phyloP scores from a whole-genome alignment of 2,797 vertebrate species.

The Potorous gilbertii region DNA sequence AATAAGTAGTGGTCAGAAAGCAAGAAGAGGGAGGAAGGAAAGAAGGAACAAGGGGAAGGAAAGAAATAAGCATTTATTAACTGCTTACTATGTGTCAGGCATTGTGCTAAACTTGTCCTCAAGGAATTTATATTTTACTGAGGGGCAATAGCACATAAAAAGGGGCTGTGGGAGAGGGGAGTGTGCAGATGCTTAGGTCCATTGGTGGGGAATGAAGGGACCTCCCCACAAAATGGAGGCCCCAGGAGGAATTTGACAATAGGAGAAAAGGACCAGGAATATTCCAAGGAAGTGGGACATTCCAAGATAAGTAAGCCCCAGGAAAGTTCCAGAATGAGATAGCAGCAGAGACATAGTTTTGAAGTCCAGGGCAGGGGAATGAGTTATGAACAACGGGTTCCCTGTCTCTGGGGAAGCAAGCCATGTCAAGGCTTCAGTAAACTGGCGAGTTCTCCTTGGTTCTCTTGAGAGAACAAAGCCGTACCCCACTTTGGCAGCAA shows the following conservation, averaged over 20 bases:
- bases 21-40: not conserved
- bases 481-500: not conserved
- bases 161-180: not conserved
- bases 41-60: not conserved
- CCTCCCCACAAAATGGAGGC: not conserved
- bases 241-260: not conserved
- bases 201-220: not conserved
- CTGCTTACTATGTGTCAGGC: not conserved
- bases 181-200: not conserved
- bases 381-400: not conserved
- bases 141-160: not conserved
- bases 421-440: not conserved
- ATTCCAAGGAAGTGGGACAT: not conserved
- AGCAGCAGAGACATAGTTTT: not conserved
- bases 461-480: not conserved
- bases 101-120: not conserved
- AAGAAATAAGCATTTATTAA: not conserved
- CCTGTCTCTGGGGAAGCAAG: not conserved
- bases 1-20: not conserved
- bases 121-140: not conserved
- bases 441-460: not conserved
- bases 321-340: not conserved
- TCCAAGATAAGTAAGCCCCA: not conserved
- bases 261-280: not conserved
- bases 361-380: not conserved